Percentiles rank a stretch among this genome's conserved stretches.
These are phyloP conservation scores for Zenarchopterus dispar DNA, from an alignment of 2,797 vertebrate species.

Conservation along the genomic window DNA sequence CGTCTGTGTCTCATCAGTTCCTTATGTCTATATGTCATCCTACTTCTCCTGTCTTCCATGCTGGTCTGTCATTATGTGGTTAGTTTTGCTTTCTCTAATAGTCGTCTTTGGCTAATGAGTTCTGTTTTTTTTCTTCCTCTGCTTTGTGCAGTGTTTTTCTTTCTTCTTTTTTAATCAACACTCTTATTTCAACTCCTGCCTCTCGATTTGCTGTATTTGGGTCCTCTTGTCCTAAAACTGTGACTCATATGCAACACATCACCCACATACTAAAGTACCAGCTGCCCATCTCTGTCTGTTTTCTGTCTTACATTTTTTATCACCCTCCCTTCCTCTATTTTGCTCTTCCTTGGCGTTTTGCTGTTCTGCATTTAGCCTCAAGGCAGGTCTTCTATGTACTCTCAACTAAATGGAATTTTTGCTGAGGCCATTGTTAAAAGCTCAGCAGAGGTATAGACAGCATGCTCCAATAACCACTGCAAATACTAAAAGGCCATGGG, in stretches of 20 bases:
- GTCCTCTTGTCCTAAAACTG: too few relatives aligned
- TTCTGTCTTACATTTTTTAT: constrained; percentile 10
- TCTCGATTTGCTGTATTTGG: too few relatives aligned
- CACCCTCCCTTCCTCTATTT: constrained; percentile 18
- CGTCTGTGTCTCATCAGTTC: too few relatives aligned
- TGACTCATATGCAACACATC: neutral
- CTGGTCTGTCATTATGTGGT: too few relatives aligned
- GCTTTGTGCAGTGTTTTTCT: too few relatives aligned
- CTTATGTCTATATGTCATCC: too few relatives aligned
- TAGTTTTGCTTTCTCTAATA: too few relatives aligned
- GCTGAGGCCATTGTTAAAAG: constrained; percentile 77
- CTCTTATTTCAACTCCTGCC: too few relatives aligned
- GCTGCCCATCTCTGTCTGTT: neutral
- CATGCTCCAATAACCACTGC: constrained; percentile 79
- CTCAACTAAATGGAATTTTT: constrained; percentile 81
- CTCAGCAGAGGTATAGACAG: constrained; percentile 63
- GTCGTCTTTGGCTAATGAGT: too few relatives aligned
- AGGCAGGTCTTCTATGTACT: constrained; percentile 73
- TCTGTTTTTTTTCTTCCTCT: too few relatives aligned
- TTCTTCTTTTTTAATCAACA: too few relatives aligned
- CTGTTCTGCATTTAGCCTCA: constrained; percentile 61
- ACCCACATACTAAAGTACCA: neutral
- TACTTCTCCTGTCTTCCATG: too few relatives aligned
- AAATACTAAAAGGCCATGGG: constrained; percentile 70
- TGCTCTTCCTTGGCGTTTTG: constrained; percentile 39